Base-by-base conservation (phyloP, 2,113 vertebrate genomes). In the Channa maculata region DNA sequence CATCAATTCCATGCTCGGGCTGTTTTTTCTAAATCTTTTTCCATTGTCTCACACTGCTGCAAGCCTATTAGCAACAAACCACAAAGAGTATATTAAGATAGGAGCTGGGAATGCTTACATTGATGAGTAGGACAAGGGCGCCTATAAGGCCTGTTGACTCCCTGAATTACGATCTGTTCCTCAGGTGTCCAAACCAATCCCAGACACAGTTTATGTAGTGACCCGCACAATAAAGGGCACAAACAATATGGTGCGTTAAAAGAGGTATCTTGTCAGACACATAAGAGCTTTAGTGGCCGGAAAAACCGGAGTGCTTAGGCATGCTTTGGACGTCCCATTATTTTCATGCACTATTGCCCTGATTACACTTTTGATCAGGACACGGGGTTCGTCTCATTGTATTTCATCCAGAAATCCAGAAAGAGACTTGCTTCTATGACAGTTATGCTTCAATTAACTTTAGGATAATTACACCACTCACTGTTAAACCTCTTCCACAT, bases 131-230 rank as follows among this genome's bases (percentile, higher is more conserved):
- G 79, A 86, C 77, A 85, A 79, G 80, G 86, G 65, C 86, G 73
- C 75, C 85, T 88, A 8, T 80, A 71, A 76, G 84, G 80, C 65
- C 84, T 39, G 68, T 90, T 90, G 83, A 85, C 81, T 88, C 37
- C 50, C 85, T 88, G 90, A 92, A 73, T 84, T 85, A 89, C 89
- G 49, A 79, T 82, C 64, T 60, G 84, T 87, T 81, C 78, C 83
- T 77, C 62, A 53, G 79, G 82, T 64, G 2, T 67, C 59, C 52
- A 43, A 75, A 88, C 81, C 75, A 82, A 84, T 86, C 58, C 58
- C 71, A 80, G 73, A 79, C 75, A 78, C 63, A 51, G 58, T 80
- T 70, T 82, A 78, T 84, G 80, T 81, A 66, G 85, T 87, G 84
- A 90, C 82, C 89, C 81, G 60, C 64, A 55, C 65, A 57, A 67